These are phyloP conservation scores for Chroicocephalus ridibundus DNA, from an alignment of 2,113 vertebrate genomes.

Conservation along the genomic window DNA sequence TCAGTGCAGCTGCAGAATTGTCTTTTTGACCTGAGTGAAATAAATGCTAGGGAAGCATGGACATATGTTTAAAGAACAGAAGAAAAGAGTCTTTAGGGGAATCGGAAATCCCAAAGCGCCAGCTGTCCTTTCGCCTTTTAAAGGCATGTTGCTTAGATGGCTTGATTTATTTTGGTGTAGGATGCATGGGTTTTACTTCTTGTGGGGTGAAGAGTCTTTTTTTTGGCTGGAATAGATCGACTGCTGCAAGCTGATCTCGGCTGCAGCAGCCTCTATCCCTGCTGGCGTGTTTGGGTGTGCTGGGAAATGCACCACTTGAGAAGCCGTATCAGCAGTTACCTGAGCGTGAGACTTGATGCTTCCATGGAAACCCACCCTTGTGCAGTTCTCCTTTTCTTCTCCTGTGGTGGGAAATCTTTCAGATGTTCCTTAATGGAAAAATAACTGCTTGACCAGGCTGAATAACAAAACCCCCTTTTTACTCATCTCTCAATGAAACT, in stretches of 20 bases:
- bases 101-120: neutral
- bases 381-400: neutral
- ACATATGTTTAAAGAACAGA: neutral
- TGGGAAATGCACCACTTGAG: neutral
- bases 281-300: rapidly evolving
- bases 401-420: neutral
- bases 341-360: neutral
- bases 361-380: neutral
- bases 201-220: neutral
- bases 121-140: neutral
- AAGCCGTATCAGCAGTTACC: neutral
- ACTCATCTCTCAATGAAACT: neutral
- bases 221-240: neutral
- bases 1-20: neutral
- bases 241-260: neutral
- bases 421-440: neutral
- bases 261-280: neutral
- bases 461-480: neutral
- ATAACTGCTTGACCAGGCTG: neutral
- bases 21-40: neutral
- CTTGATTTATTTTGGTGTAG: neutral
- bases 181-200: rapidly evolving
- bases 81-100: neutral
- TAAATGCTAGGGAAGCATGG: neutral
- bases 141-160: neutral